Evolutionary conservation across 2,797 vertebrate species (phyloP), one percentile per base, ranked within the genome.

Genomic region (Denticeps clupeoides): DNA sequence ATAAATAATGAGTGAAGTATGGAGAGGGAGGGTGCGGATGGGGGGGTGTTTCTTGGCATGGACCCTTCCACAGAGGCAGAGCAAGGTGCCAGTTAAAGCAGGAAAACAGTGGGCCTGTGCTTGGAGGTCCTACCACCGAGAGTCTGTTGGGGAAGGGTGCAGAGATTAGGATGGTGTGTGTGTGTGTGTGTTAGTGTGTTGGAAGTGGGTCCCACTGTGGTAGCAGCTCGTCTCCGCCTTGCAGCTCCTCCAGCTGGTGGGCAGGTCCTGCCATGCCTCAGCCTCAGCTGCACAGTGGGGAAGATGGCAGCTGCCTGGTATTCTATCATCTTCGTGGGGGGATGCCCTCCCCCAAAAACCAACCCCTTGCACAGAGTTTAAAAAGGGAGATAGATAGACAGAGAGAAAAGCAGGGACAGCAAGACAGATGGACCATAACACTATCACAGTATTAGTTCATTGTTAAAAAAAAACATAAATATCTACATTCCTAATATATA

Each of bases 1-100:
- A 81, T 82, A 77, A 82, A 82, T 82, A 81, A 83, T 82, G 74
- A 80, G 74, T 68, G 62, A 55, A 70, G 72, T 65, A 59, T 63
- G 67, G 64, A 65, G 58, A 55, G 55, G 62, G 60, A 24, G 37
- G 63, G 55, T 60, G 56, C 55, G 47, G 37, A 64, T 27, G 18
- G 19, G 46, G 33, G 60, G 66, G 65, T 54, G 49, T 52, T 59
- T 70, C 73, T 45, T 78, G 74, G 69, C 73, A 69, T 53, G 69
- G 51, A 63, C 56, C 51, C 21, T n/a, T 51, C 44, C 55, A 50
- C 54, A 51, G 71, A 70, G 73, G 62, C 61, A 67, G 64, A 65
- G 57, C 77, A 77, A 74, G 75, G 78, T 72, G 69, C 59, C 72
- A 70, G 68, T 73, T 73, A 66, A 77, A 72, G 69, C 64, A 46